A percentile compares a stretch with the other conserved stretches of the same genome.
phyloP scores from a whole-genome alignment of 2,888 invertebrate species.

The Drosophila quinaria region DNA sequence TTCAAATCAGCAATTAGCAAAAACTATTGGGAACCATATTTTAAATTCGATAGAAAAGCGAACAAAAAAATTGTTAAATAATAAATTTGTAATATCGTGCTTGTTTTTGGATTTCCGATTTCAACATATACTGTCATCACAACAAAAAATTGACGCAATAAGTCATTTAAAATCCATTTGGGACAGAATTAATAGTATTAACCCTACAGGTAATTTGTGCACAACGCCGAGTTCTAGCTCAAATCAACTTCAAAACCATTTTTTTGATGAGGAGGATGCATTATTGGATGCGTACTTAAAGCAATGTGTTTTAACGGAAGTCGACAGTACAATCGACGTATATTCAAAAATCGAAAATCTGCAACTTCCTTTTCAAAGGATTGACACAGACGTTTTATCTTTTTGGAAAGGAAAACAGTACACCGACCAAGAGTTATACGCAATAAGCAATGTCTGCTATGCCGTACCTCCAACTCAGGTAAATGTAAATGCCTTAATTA shows the following conservation, averaged over 20 bases:
- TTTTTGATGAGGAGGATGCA: constrained; percentile 29
- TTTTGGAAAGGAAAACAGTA: constrained; percentile 7
- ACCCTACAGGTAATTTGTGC: constrained; percentile 4
- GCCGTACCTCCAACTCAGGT: no score
- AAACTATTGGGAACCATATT: constrained; percentile 21
- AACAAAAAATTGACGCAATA: constrained; percentile 24
- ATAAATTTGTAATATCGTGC: constrained; percentile 23
- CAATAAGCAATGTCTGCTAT: neutral
- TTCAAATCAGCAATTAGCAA: constrained; percentile 9
- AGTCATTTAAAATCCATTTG: constrained; percentile 26
- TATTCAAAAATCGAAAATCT: constrained; percentile 17
- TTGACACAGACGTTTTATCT: neutral
- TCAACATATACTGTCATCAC: constrained; percentile 23
- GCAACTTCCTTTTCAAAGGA: constrained; percentile 22
- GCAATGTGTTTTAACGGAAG: constrained; percentile 7
- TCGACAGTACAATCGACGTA: constrained; percentile 17
- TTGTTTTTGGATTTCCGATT: constrained; percentile 40
- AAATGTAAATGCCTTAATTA: constrained; percentile 7
- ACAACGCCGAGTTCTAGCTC: constrained; percentile 17
- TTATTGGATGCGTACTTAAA: no score
- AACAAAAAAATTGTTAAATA: constrained; percentile 21
- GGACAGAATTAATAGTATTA: constrained; percentile 14
- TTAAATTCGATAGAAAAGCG: constrained; percentile 15
- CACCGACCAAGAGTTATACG: constrained; percentile 8
- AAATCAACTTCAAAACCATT: constrained; percentile 5